phyloP scores from a whole-genome alignment of 2,113 vertebrate species.

The Cyanocitta stelleri region DNA sequence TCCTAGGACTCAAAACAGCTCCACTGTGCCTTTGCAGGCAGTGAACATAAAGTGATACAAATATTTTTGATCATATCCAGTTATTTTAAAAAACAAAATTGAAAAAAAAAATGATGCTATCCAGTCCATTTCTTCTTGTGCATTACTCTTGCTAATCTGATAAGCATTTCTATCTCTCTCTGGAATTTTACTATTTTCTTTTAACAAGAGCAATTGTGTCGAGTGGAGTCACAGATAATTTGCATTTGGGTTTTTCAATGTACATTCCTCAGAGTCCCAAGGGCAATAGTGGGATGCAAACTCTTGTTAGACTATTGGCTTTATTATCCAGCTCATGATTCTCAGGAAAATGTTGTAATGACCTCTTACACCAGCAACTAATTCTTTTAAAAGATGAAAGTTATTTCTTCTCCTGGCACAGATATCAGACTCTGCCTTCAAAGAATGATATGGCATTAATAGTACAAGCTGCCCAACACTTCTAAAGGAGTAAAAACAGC shows the following conservation, averaged over 20 bases:
- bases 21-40: background rate
- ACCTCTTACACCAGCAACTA: constrained; percentile 50
- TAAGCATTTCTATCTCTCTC: background rate
- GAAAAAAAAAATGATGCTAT: background rate
- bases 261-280: constrained; percentile 41
- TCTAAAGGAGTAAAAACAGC: constrained; percentile 29
- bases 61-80: background rate
- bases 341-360: constrained; percentile 50
- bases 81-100: background rate
- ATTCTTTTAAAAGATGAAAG: constrained; percentile 57
- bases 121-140: background rate
- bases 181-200: background rate
- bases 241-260: background rate
- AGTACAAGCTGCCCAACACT: constrained; percentile 58
- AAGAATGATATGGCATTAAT: constrained; percentile 54
- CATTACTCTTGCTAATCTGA: background rate
- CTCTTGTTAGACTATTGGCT: constrained; percentile 37
- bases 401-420: constrained; percentile 48
- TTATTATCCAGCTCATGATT: constrained; percentile 40
- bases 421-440: constrained; percentile 43
- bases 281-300: constrained; percentile 25
- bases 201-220: background rate
- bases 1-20: background rate
- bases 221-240: constrained; percentile 4
- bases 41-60: background rate